phyloP scores from a whole-genome alignment of 2,797 vertebrate genomes.

The Calcarius lapponicus region DNA sequence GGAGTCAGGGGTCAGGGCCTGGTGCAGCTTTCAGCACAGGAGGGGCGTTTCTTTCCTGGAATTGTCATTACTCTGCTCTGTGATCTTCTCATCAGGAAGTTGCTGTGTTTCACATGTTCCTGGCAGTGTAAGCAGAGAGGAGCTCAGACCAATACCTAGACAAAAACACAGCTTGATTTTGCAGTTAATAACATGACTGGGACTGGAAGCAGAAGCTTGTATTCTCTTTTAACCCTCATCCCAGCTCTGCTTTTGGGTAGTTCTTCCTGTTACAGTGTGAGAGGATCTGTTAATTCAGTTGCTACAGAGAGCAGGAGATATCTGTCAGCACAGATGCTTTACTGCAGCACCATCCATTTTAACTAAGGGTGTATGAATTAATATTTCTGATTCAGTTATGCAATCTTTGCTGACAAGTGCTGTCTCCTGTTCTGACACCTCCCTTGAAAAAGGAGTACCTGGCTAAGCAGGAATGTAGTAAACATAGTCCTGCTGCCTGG shows the following conservation, averaged over 20 bases:
- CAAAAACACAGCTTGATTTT: slow-evolving; percentile 28
- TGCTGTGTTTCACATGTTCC: background rate
- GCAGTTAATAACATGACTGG: background rate
- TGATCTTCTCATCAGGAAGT: background rate
- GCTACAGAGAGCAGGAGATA: background rate
- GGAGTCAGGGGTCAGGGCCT: background rate
- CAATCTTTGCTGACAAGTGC: background rate
- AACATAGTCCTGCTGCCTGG: background rate
- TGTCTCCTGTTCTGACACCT: background rate
- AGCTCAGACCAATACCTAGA: background rate
- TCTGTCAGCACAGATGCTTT: background rate
- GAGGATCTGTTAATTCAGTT: background rate
- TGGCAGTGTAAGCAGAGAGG: background rate
- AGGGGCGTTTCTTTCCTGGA: background rate
- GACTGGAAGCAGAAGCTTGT: background rate
- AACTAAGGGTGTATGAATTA: background rate
- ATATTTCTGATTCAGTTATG: background rate
- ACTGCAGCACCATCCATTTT: background rate
- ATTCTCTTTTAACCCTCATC: background rate
- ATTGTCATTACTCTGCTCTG: background rate
- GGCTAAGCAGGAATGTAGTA: background rate
- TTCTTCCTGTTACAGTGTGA: background rate
- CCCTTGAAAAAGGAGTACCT: background rate
- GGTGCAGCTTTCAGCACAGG: background rate
- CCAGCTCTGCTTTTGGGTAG: background rate